Percentiles rank a stretch among this genome's conserved stretches.
phyloP scores from a whole-genome alignment of 2,113 vertebrate species.

The Rhodinocichla rosea region DNA sequence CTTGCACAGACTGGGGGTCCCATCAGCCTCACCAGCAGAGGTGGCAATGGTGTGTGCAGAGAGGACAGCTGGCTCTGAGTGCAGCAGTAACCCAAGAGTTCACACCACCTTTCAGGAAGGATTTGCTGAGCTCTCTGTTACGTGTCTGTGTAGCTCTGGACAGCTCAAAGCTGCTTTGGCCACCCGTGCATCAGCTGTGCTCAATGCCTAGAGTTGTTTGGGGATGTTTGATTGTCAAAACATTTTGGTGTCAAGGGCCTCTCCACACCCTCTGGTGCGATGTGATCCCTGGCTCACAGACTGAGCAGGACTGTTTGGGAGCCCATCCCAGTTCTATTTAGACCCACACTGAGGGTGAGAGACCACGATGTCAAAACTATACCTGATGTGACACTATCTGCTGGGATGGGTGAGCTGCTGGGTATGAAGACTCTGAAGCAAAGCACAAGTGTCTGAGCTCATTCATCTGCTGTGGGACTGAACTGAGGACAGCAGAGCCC shows the following conservation, averaged over 20 bases:
- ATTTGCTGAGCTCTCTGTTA: conserved; percentile 22
- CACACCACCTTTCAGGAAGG: background rate
- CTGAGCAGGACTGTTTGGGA: background rate
- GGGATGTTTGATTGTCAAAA: conserved; percentile 50
- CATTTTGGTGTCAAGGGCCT: conserved; percentile 15
- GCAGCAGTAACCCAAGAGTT: background rate
- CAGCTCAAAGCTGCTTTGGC: conserved; percentile 15
- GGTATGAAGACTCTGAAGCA: background rate
- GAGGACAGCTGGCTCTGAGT: background rate
- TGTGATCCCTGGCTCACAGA: background rate
- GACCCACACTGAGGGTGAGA: background rate
- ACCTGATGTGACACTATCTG: background rate
- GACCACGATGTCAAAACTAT: background rate
- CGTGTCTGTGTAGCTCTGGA: background rate
- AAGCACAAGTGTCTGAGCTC: background rate
- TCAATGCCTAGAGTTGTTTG: background rate
- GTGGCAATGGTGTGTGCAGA: background rate
- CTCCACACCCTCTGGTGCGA: background rate
- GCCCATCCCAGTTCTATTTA: background rate
- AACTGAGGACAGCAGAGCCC: background rate
- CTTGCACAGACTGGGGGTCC: background rate
- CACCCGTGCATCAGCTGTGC: background rate
- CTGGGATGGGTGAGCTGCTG: background rate
- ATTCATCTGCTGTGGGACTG: background rate
- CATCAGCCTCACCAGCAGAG: background rate